Evolutionary conservation across 2,113 vertebrate genomes (phyloP), one percentile per base, ranked within the genome.

Genomic region (Carassius carassius): DNA sequence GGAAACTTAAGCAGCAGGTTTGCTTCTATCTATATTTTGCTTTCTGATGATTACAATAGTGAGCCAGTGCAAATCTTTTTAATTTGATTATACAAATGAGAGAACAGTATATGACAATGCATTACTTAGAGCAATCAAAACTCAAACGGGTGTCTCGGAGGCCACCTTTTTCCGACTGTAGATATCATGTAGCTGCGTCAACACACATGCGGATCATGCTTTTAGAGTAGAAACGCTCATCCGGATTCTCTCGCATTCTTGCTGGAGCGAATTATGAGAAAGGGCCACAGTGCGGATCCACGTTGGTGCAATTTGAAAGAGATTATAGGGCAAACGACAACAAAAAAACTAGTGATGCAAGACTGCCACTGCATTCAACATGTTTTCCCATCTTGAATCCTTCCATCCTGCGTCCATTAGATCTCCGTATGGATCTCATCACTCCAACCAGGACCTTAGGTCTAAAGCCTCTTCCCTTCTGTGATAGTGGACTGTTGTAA

Each of bases 1-100:
- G 93, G 93, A 94, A 94, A 92, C 89, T 93, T 92, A 90, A 93
- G 94, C 94, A 94, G 94, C 93, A 93, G 93, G 93, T 93, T 95
- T 94, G 93, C 93, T 93, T 89, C 86, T 93, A 90, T 93, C 91
- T 93, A 91, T 91, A 92, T 92, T 94, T 93, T 93, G 92, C 92
- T 94, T 85, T 92, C 92, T 91, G 89, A 91, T 90, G 89, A 93
- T 92, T 92, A 90, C 91, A 93, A 91, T 92, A 94, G 92, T 92
- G 92, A 94, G 92, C 93, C 92, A 91, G 91, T 91, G 89, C 91
- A 88, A 90, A 91, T 90, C 90, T 69, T 87, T 73, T 73, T 73
- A 8, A 91, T 89, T 91, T 93, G 92, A 92, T 92, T 93, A 94
- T 92, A 94, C 92, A 92, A 89, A 93, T 86, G 85, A 91, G 90